These are phyloP conservation scores for Rhagoletis zephyria DNA, from an alignment of 1,140 invertebrate genomes.

Conservation along the genomic window DNA sequence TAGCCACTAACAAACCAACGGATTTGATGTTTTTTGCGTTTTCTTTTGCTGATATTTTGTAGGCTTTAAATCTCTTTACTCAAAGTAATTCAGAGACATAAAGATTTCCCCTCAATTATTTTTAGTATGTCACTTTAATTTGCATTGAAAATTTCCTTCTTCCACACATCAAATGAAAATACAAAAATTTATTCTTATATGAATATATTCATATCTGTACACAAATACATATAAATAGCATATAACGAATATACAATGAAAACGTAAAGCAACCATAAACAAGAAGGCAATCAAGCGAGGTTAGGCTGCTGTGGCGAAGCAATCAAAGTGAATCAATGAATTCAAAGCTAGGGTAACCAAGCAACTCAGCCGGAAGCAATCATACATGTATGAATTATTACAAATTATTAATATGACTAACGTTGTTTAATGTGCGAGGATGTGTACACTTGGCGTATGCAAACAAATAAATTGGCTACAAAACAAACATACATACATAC, in stretches of 20 bases:
- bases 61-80: no score
- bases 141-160: no score
- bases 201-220: background rate
- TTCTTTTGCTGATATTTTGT: no score
- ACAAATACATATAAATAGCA: background rate
- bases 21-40: no score
- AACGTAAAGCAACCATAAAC: background rate
- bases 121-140: no score
- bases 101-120: no score
- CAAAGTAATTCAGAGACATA: no score
- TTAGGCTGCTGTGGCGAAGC: background rate
- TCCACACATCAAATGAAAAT: no score
- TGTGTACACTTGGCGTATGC: background rate
- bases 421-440: background rate
- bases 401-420: slow-evolving; percentile 49
- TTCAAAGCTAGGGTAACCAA: slow-evolving; percentile 6
- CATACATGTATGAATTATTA: slow-evolving; percentile 15
- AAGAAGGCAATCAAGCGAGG: background rate
- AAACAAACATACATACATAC: background rate
- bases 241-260: background rate
- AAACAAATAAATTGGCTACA: slow-evolving; percentile 30
- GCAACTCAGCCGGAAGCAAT: slow-evolving; percentile 35
- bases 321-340: slow-evolving; percentile 11
- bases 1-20: no score
- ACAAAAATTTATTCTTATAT: no score